Conservation (phyloP, 2,888 invertebrate species). For the Sinhomidia bicolor region DNA sequence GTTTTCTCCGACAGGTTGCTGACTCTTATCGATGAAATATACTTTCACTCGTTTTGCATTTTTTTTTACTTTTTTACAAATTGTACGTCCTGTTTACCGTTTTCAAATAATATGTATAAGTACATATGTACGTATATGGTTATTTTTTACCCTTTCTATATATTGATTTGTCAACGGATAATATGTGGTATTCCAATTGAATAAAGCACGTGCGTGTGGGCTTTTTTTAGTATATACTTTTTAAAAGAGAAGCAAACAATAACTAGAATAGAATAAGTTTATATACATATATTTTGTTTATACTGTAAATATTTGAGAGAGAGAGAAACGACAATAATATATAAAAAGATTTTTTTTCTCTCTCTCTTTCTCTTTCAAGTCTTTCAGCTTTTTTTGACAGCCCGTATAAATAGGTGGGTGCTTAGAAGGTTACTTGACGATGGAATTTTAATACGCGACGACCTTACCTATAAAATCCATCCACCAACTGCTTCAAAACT, state of each 20-base stretch:
- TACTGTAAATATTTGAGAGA: too few species aligned
- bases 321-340: too few species aligned
- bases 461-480: slow-evolving; percentile 88
- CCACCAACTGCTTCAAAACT: slow-evolving; percentile 93
- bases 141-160: too few species aligned
- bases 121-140: too few species aligned
- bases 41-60: neutral
- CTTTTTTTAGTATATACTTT: too few species aligned
- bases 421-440: neutral
- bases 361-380: neutral
- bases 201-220: too few species aligned
- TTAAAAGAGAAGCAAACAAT: too few species aligned
- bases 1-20: slow-evolving; percentile 64
- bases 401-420: neutral
- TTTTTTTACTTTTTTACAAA: neutral
- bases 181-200: too few species aligned
- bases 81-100: neutral
- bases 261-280: too few species aligned
- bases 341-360: too few species aligned
- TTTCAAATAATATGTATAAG: neutral
- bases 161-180: too few species aligned
- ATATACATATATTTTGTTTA: too few species aligned
- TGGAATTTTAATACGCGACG: slow-evolving; percentile 44
- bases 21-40: slow-evolving; percentile 61
- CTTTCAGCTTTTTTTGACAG: neutral